Conservation (phyloP, 2,797 vertebrate genomes). For the Tenualosa ilisha region DNA sequence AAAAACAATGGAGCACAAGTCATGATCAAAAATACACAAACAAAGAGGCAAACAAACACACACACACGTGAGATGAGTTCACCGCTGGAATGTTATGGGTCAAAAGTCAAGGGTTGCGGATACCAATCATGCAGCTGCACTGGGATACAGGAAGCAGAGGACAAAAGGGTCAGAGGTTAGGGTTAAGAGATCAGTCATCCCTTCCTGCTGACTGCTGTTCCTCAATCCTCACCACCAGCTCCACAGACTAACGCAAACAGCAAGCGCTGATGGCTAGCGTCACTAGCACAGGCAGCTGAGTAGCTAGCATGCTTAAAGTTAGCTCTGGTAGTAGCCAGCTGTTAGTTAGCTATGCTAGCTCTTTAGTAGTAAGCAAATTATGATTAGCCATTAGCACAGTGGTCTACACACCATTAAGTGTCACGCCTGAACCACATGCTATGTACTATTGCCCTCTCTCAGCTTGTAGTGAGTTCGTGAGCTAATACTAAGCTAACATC, state of each 20-base stretch:
- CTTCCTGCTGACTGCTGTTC: not conserved
- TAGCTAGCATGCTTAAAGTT: not conserved
- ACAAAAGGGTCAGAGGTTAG: conserved; percentile 50
- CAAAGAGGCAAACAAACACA: conserved; percentile 56
- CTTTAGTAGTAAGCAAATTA: not conserved
- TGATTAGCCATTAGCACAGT: not conserved
- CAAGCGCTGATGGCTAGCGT: no score
- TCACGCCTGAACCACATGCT: not conserved
- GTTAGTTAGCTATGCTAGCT: not conserved
- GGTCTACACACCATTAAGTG: not conserved
- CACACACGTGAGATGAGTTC: conserved; percentile 61
- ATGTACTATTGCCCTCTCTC: not conserved
- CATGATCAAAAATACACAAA: conserved; percentile 56
- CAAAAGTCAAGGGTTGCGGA: conserved; percentile 17
- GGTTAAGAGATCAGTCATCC: not conserved
- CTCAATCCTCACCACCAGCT: not conserved
- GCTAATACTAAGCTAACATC: not conserved
- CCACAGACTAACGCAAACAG: not conserved
- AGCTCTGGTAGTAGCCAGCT: not conserved
- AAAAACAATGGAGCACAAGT: not conserved
- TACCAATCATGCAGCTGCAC: conserved; percentile 32
- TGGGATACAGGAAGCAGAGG: conserved; percentile 41
- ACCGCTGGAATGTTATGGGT: conserved; percentile 64
- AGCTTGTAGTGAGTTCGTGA: not conserved
- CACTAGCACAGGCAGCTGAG: no score